Percentiles rank a stretch among this genome's conserved stretches.
Conservation (phyloP, 2,797 vertebrate genomes). For the Mormyrops boulengeri region DNA sequence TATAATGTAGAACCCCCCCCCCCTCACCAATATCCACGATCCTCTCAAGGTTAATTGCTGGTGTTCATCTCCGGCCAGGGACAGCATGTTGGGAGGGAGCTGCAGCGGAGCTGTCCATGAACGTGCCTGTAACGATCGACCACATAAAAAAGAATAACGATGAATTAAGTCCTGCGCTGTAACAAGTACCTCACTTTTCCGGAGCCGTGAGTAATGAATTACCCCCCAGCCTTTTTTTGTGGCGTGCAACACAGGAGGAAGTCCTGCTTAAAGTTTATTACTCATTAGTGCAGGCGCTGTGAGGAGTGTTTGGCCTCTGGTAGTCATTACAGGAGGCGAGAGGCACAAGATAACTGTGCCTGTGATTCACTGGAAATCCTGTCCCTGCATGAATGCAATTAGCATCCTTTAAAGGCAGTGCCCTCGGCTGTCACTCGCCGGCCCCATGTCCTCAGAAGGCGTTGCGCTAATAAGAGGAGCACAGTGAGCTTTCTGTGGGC, state of each 20-base stretch:
- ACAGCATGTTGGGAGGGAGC: slow-evolving; percentile 28
- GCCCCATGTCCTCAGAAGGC: slow-evolving; percentile 26
- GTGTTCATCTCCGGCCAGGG: slow-evolving; percentile 31
- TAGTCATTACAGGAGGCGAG: slow-evolving; percentile 38
- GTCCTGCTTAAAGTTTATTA: slow-evolving; percentile 39
- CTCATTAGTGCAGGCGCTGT: slow-evolving; percentile 40
- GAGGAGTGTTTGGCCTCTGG: slow-evolving; percentile 32
- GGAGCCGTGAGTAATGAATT: slow-evolving; percentile 13
- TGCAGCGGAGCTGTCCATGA: not conserved
- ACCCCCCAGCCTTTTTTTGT: slow-evolving; percentile 7
- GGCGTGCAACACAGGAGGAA: slow-evolving; percentile 29
- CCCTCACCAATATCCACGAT: not conserved
- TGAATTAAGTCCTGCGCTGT: slow-evolving; percentile 6
- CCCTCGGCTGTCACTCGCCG: slow-evolving; percentile 17
- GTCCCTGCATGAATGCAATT: slow-evolving; percentile 31
- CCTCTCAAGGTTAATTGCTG: slow-evolving; percentile 37
- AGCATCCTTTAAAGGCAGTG: slow-evolving; percentile 41
- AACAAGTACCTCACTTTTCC: slow-evolving; percentile 22
- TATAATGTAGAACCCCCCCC: not conserved
- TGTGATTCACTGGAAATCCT: slow-evolving; percentile 41
- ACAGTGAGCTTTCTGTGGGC: not conserved
- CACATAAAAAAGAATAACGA: not conserved
- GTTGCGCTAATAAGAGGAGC: slow-evolving; percentile 28
- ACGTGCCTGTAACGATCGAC: not conserved
- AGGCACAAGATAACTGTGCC: slow-evolving; percentile 36